Base-by-base conservation (phyloP, 2,797 vertebrate genomes). In the Ataeniobius toweri region DNA sequence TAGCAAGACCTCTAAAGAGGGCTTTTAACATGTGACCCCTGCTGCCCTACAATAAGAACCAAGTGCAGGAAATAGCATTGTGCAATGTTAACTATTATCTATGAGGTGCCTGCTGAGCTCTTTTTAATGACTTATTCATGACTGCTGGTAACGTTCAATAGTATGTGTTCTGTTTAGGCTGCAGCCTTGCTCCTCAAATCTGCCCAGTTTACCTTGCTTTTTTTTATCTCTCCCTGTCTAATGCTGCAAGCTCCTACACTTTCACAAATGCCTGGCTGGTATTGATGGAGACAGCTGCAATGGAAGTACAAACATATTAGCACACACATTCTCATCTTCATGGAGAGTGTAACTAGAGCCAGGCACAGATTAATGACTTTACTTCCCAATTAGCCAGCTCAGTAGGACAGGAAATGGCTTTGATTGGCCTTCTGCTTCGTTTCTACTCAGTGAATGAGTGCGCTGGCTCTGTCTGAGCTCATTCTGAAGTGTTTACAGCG, bases 381-480 rank as follows among this genome's bases (percentile, higher is more conserved):
- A 90, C 86, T 86, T 87, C 82, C 86, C 84, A 92, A 93, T 94
- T 94, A 93, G 81, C 79, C 80, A 74, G 69, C 81, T 90, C 85
- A 80, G 84, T 79, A 80, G 80, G 78, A 88, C 75, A 90, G 91
- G 89, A 93, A 91, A 89, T 83, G 85, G 83, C 71, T 85, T 58
- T 65, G 70, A 84, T 77, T 85, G 83, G 78, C 85, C 86, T 81
- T 83, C 84, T 89, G 86, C 81, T 89, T 87, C 86, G 84, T 89
- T 90, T 88, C 73, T 78, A 82, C 72, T 83, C 3, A 8, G 75
- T 46, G 7, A 4, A 16, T 31, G 71, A n/a, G 82, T 71, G 20
- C 71, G 83, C 71, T 71, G 53, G 81, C 58, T 61, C 78, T 26
- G 76, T 90, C 86, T 92, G 89, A 92, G 89, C 80, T 89, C 74